These are phyloP conservation scores for Chloropsis cyanopogon DNA, from an alignment of 2,113 vertebrate species.

Conservation along the genomic window DNA sequence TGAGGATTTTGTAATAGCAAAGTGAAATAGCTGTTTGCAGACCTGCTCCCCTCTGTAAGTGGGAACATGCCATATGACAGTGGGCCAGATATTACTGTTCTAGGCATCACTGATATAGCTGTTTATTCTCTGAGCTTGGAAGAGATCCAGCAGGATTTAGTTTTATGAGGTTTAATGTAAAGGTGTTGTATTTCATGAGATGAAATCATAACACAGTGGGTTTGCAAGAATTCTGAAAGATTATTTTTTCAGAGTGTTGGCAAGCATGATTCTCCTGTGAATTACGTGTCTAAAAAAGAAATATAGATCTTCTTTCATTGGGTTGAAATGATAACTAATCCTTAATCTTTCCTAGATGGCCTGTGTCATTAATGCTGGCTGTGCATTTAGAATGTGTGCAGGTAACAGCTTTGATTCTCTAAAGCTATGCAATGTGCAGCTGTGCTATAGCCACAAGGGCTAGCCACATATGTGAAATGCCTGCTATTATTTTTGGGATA, in stretches of 20 bases:
- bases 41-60: slow-evolving; percentile 39
- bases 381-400: slow-evolving; percentile 33
- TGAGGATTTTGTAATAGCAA: slow-evolving; percentile 64
- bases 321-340: slow-evolving; percentile 76
- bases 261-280: slow-evolving; percentile 71
- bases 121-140: slow-evolving; percentile 75
- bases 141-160: slow-evolving; percentile 72
- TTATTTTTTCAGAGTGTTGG: slow-evolving; percentile 81
- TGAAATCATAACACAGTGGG: slow-evolving; percentile 84
- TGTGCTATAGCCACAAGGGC: background rate
- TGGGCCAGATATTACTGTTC: slow-evolving; percentile 67
- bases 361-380: slow-evolving; percentile 37
- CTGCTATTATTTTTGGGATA: background rate
- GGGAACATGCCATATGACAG: slow-evolving; percentile 58
- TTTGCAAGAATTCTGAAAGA: slow-evolving; percentile 81
- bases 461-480: background rate
- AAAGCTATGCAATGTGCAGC: background rate
- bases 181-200: slow-evolving; percentile 84
- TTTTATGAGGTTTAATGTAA: slow-evolving; percentile 83
- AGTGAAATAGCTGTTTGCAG: slow-evolving; percentile 62
- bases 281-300: slow-evolving; percentile 76
- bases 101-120: slow-evolving; percentile 73
- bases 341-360: slow-evolving; percentile 73
- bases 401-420: slow-evolving; percentile 49
- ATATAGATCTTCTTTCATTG: slow-evolving; percentile 78